Evolutionary conservation across 2,888 invertebrate genomes (phyloP).

Genomic region (Gasteruption jaculator): DNA sequence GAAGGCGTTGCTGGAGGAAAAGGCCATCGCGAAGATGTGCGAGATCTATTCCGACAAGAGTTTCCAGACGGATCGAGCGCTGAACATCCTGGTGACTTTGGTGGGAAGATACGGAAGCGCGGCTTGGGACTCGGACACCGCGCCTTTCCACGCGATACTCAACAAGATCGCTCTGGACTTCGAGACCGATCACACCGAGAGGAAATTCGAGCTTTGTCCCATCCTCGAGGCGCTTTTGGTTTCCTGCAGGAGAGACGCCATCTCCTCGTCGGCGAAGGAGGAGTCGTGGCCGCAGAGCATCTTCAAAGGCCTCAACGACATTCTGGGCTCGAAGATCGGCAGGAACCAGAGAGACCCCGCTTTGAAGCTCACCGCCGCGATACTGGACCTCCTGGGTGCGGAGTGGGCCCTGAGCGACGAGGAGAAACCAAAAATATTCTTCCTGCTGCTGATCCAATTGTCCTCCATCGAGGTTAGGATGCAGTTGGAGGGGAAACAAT

Average conservation of each 20-base stretch:
- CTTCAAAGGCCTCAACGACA: constrained; percentile 77
- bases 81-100: constrained; percentile 73
- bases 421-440: constrained; percentile 76
- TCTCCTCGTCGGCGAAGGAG: constrained; percentile 61
- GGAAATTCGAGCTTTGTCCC: constrained; percentile 85
- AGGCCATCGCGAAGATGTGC: constrained; percentile 76
- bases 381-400: constrained; percentile 76
- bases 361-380: constrained; percentile 74
- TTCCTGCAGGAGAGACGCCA: constrained; percentile 67
- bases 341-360: constrained; percentile 88
- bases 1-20: constrained; percentile 71
- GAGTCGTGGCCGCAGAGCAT: constrained; percentile 81
- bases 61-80: constrained; percentile 84
- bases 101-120: constrained; percentile 68
- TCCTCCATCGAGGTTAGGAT: constrained; percentile 91
- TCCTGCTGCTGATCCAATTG: constrained; percentile 77
- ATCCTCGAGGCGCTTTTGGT: constrained; percentile 70
- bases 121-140: constrained; percentile 75
- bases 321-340: constrained; percentile 80
- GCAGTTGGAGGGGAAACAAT: constrained; percentile 83
- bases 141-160: constrained; percentile 75
- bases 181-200: constrained; percentile 81
- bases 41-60: constrained; percentile 84
- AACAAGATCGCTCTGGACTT: constrained; percentile 83
- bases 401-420: constrained; percentile 81